Conservation (phyloP, 2,113 vertebrate species). For the Podiceps cristatus region DNA sequence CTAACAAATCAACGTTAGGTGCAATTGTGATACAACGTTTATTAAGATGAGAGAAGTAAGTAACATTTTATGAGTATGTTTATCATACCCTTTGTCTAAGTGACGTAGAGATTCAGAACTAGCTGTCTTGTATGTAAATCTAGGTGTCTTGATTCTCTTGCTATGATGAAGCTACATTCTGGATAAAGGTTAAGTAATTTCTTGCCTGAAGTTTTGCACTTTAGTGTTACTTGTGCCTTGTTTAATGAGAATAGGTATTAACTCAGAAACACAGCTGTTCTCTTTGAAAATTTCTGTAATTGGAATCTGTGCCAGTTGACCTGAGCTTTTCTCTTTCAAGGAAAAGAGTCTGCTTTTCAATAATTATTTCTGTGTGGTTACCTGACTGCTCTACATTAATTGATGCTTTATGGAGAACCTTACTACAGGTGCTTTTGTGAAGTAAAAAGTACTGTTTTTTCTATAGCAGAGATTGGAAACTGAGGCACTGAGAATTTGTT, state of each 20-base stretch:
- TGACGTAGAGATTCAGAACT: not conserved
- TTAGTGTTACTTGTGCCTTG: not conserved
- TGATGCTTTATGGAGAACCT: not conserved
- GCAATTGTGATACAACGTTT: not conserved
- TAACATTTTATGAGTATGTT: not conserved
- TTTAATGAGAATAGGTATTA: conserved; percentile 10
- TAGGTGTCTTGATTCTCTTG: not conserved
- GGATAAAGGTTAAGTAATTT: not conserved
- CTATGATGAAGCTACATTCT: not conserved
- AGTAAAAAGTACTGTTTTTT: not conserved
- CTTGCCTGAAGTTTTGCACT: not conserved
- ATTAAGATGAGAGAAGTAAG: not conserved
- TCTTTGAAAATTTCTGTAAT: not conserved
- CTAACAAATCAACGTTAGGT: not conserved
- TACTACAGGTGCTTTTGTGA: not conserved
- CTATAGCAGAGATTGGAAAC: not conserved
- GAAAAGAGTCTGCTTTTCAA: not conserved
- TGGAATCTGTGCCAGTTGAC: not conserved
- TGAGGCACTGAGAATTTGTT: not conserved
- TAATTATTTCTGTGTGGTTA: not conserved
- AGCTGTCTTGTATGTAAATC: not conserved
- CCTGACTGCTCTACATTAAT: not conserved
- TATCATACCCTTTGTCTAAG: not conserved
- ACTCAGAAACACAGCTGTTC: not conserved
- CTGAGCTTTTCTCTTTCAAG: not conserved